phyloP scores from a whole-genome alignment of 2,797 vertebrate species.

The Okamejei kenojei region DNA sequence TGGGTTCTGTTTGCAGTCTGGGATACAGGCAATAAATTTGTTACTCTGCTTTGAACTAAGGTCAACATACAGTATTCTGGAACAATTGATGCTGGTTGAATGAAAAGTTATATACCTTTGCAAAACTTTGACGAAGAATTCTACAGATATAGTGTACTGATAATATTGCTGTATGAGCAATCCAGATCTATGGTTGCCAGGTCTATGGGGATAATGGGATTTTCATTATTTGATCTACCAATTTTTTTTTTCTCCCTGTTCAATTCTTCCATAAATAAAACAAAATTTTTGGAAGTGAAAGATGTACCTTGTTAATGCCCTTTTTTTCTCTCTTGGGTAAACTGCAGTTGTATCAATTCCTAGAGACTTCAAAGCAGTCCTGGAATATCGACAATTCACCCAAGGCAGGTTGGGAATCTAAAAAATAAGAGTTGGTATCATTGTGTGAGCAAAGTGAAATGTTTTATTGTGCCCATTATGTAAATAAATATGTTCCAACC shows the following conservation, averaged over 20 bases:
- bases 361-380: not conserved
- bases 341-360: not conserved
- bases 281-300: not conserved
- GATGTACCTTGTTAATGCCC: not conserved
- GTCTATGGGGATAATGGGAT: not conserved
- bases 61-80: not conserved
- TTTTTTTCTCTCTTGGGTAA: not conserved
- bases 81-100: not conserved
- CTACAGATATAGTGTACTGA: not conserved
- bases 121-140: not conserved
- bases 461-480: not conserved
- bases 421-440: not conserved
- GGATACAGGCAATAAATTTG: not conserved
- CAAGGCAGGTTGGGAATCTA: not conserved
- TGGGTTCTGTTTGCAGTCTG: not conserved
- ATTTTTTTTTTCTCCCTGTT: not conserved
- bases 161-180: not conserved
- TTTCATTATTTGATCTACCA: not conserved
- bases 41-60: not conserved
- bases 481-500: not conserved
- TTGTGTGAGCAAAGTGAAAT: not conserved
- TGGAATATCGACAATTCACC: not conserved
- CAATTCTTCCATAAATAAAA: not conserved
- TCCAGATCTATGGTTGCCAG: not conserved
- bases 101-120: not conserved